These are phyloP conservation scores for Erpobdella octoculata DNA, from an alignment of 2,888 invertebrate genomes.

Conservation along the genomic window DNA sequence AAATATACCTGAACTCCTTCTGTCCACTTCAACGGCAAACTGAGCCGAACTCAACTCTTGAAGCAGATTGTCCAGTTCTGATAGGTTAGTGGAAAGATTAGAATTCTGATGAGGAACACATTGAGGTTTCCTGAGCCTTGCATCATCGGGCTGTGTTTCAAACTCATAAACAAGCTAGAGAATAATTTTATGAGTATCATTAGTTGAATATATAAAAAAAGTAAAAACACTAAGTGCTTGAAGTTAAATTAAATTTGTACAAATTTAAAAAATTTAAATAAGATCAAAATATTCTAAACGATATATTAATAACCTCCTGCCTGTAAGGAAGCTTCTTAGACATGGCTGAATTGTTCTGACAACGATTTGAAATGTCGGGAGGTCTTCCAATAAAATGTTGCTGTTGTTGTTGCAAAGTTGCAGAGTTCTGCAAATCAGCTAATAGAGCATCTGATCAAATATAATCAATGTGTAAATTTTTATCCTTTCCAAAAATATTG, in stretches of 20 bases:
- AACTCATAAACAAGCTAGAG: slow-evolving; percentile 2
- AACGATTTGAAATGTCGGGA: neutral
- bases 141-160: neutral
- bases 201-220: neutral
- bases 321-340: neutral
- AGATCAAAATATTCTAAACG: no score
- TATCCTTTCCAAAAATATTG: no score
- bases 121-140: neutral
- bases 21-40: slow-evolving; percentile 49
- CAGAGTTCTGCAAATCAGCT: slow-evolving; percentile 14
- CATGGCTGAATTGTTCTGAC: neutral
- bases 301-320: no score
- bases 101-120: slow-evolving; percentile 28
- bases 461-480: neutral
- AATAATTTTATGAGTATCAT: neutral
- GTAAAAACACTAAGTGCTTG: no score
- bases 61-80: slow-evolving; percentile 80
- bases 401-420: neutral
- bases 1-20: slow-evolving; percentile 31
- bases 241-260: neutral
- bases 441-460: slow-evolving; percentile 20
- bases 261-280: neutral
- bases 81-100: slow-evolving; percentile 63
- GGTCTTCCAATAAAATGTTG: neutral
- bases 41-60: slow-evolving; percentile 72